phyloP scores from a whole-genome alignment of 2,888 invertebrate genomes.

The Rotaria magnacalcarata region DNA sequence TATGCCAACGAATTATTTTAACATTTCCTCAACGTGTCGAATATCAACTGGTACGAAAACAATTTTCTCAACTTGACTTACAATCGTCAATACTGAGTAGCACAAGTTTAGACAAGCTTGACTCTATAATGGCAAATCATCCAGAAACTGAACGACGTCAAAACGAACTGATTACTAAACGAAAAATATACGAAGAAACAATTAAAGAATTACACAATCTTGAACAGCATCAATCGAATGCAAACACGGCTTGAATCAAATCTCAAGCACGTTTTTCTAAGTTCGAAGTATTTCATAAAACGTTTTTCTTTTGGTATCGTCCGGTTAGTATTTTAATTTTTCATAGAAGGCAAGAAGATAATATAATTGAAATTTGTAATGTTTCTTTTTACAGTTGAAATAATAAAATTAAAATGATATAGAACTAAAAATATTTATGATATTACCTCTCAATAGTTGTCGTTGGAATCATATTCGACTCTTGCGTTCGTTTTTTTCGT shows the following conservation, averaged over 20 bases:
- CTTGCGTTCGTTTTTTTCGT: no score
- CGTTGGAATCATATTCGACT: no score
- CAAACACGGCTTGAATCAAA: not conserved
- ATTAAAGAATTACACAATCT: slow-evolving; percentile 29
- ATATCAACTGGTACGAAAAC: slow-evolving; percentile 27
- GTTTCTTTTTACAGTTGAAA: no score
- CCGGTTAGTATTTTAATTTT: no score
- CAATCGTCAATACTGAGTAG: slow-evolving; percentile 13
- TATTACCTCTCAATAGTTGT: no score
- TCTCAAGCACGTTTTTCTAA: no score
- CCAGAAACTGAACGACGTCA: not conserved
- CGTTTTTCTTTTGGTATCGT: no score
- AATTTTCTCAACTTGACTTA: slow-evolving; percentile 34
- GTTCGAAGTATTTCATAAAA: no score
- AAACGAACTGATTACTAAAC: not conserved
- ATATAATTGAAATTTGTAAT: no score
- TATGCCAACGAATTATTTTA: slow-evolving; percentile 24
- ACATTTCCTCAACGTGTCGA: slow-evolving; percentile 32
- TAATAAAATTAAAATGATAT: no score
- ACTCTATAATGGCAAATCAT: slow-evolving; percentile 14
- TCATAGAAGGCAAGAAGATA: no score
- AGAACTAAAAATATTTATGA: no score
- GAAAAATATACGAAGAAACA: slow-evolving; percentile 9
- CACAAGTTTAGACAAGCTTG: slow-evolving; percentile 30
- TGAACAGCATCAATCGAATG: not conserved